These are phyloP conservation scores for Agonopterix heracliana DNA, from an alignment of 2,888 invertebrate genomes.

Conservation along the genomic window DNA sequence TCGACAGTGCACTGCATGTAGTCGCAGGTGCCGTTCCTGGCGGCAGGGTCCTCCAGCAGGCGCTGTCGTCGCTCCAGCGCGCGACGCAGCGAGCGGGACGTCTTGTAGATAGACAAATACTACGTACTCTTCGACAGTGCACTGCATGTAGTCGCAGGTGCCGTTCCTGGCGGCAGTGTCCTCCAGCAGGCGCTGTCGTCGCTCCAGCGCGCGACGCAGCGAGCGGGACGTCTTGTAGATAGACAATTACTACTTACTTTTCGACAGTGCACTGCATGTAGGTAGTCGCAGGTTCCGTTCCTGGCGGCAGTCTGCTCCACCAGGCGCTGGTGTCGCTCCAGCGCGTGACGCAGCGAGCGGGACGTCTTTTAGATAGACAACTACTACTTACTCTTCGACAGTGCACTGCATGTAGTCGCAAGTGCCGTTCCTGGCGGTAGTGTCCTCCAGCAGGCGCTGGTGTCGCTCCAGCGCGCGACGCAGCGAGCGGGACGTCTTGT, in stretches of 20 bases:
- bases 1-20: too few species aligned
- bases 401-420: conserved; percentile 29
- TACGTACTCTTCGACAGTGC: conserved; percentile 44
- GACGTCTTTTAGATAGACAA: too few species aligned
- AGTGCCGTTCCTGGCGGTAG: conserved; percentile 21
- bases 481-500: conserved; percentile 37
- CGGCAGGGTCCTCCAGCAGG: conserved; percentile 29
- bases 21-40: neutral
- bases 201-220: conserved; percentile 40
- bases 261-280: too few species aligned
- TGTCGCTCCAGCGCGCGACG: conserved; percentile 44
- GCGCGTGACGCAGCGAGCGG: conserved; percentile 29
- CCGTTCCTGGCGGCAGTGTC: conserved; percentile 22
- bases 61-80: conserved; percentile 43
- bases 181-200: conserved; percentile 39
- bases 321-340: conserved; percentile 41
- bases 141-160: conserved; percentile 28
- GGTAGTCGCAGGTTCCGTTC: neutral
- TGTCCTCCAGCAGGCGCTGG: conserved; percentile 32
- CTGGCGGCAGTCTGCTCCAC: conserved; percentile 26
- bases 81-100: conserved; percentile 23
- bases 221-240: conserved; percentile 35
- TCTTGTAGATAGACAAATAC: too few species aligned
- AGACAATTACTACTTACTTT: conserved; percentile 12
- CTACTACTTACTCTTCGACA: conserved; percentile 40